A percentile compares a stretch with the other conserved stretches of the same genome.
Evolutionary conservation across 2,113 vertebrate genomes (phyloP).

Genomic region (Neolamprologus modestus): DNA sequence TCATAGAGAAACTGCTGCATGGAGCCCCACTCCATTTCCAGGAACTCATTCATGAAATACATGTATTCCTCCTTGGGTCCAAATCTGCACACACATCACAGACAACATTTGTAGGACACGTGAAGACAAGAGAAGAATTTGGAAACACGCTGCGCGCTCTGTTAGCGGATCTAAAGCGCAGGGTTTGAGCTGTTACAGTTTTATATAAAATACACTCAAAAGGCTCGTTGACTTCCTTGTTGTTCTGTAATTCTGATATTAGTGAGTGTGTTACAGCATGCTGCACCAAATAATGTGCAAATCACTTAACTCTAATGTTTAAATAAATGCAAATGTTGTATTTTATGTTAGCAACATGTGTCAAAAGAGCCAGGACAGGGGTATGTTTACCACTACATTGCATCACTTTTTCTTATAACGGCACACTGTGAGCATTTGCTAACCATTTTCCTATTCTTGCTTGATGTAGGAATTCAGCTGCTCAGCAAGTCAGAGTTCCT

Average conservation of each 20-base stretch:
- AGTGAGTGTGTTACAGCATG: not conserved
- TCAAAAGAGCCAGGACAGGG: not conserved
- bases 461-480: not conserved
- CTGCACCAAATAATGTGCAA: not conserved
- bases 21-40: slow-evolving; percentile 97
- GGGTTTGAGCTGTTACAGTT: not conserved
- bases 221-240: not conserved
- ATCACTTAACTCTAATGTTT: not conserved
- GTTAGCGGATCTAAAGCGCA: not conserved
- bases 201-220: not conserved
- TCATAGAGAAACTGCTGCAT: slow-evolving; percentile 98
- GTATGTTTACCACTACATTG: not conserved
- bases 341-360: not conserved
- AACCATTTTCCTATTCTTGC: not conserved
- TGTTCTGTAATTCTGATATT: not conserved
- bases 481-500: not conserved
- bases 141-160: not conserved
- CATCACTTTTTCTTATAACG: not conserved
- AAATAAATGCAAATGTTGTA: not conserved
- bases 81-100: slow-evolving; percentile 71
- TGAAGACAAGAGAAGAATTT: not conserved
- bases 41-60: slow-evolving; percentile 97
- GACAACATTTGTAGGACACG: not conserved
- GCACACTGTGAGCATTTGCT: not conserved
- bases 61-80: slow-evolving; percentile 95